Base-by-base conservation (phyloP, 2,888 invertebrate genomes). In the Drosophila mulleri region DNA sequence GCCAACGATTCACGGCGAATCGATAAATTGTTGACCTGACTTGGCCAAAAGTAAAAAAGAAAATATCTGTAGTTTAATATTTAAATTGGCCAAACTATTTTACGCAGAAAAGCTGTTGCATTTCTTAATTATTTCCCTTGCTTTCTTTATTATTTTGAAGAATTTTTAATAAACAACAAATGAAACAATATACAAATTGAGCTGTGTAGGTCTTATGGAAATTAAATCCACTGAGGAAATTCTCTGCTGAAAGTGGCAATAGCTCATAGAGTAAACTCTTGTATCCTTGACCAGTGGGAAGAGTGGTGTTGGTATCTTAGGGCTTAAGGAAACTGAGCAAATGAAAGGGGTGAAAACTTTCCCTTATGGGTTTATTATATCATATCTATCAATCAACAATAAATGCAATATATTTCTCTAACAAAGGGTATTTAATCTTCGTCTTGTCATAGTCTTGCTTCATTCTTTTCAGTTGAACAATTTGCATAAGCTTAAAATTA, bases 1-100 rank as follows among this genome's bases (percentile, higher is more conserved):
- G 12, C 54, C 26, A 41, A 37, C 53, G 53, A 39, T 39, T 41
- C 23, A 41, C 8, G 20, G 11, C 1, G 7, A 57, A 44, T 57
- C 44, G 44, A 44, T 57, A 44, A 57, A 57, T 56, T 20, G 41
- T 44, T 57, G 8, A 26, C n/a, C 12, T n/a, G 0, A 26, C 5
- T 44, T 29, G 18, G 14, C 6, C 23, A 8, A 50, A 26, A 23
- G 16, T 42, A 18, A 11, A 45, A 48, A 26, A 23, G 20, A 23
- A 48, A 26, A 32, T 44, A 0, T 20, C 6, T 9, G 11, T 16
- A 23, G 32, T 23, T 41, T 12, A 16, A 41, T 44, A 18, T 23
- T 41, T 26, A 7, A 26, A 44, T 16, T 47, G 41, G 8, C 35
- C 7, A 32, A 9, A 26, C 6, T 44, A 26, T 48, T 18, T 42